phyloP scores from a whole-genome alignment of 1,140 invertebrate genomes.

The Aricia agestis region DNA sequence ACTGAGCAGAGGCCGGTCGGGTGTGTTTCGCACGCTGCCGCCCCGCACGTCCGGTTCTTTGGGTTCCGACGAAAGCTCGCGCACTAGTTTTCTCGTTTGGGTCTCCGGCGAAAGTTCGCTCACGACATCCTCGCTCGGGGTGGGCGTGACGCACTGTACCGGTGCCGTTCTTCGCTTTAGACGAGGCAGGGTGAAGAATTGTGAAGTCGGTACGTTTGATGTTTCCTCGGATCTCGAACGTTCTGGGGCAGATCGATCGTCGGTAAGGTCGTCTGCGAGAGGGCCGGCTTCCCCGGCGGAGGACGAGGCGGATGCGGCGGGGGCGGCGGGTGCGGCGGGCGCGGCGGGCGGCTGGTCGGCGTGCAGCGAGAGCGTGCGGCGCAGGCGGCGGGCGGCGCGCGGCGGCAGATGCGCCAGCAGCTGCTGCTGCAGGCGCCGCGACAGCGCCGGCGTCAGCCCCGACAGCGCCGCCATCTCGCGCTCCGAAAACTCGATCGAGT shows the following conservation, averaged over 20 bases:
- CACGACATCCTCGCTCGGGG: conserved; percentile 20
- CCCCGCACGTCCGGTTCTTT: conserved; percentile 31
- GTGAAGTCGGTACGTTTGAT: conserved; percentile 23
- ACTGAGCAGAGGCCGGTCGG: conserved; percentile 76
- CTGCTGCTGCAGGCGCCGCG: conserved; percentile 80
- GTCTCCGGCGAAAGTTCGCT: conserved; percentile 19
- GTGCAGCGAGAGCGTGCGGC: conserved; percentile 79
- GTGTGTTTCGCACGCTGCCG: conserved; percentile 42
- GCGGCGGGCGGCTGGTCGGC: conserved; percentile 26
- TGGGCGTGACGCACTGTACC: conserved; percentile 22
- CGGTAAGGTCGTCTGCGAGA: conserved; percentile 18
- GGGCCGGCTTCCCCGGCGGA: conserved; percentile 20
- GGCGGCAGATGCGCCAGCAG: conserved; percentile 79
- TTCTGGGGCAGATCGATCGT: conserved; percentile 11
- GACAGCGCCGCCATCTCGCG: conserved; percentile 80
- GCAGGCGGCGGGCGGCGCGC: conserved; percentile 77
- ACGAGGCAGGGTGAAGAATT: conserved; percentile 53
- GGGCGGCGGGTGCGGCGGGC: conserved; percentile 23
- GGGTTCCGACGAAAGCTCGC: not conserved
- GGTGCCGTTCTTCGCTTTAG: conserved; percentile 36
- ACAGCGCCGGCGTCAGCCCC: conserved; percentile 79
- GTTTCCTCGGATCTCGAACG: conserved; percentile 5
- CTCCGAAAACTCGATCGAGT: conserved; percentile 80
- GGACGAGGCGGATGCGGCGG: conserved; percentile 11
- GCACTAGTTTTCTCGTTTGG: not conserved